phyloP scores from a whole-genome alignment of 2,888 invertebrate genomes.

The Caenorhabditis sulstoni region DNA sequence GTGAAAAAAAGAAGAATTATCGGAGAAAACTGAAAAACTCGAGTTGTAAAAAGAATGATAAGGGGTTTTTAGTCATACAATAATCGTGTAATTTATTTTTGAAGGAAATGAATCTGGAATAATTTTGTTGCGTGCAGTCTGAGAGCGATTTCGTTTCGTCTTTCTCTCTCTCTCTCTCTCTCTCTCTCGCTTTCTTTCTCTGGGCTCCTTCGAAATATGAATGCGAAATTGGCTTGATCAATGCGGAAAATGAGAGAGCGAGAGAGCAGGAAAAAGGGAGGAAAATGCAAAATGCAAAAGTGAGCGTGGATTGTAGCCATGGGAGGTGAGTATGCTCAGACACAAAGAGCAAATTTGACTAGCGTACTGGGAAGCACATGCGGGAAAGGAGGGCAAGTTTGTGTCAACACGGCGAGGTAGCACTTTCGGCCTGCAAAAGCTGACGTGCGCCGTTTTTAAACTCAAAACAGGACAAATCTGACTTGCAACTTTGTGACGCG shows the following conservation, averaged over 20 bases:
- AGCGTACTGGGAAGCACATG: not conserved
- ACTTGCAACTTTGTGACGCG: too few species aligned
- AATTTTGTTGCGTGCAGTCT: too few species aligned
- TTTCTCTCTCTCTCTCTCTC: too few species aligned
- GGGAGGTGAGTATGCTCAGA: conserved; percentile 28
- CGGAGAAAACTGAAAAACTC: too few species aligned
- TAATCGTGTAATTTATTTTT: too few species aligned
- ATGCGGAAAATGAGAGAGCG: not conserved
- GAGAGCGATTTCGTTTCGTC: too few species aligned
- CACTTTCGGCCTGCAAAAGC: not conserved
- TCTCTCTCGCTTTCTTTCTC: not conserved
- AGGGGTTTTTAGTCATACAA: too few species aligned
- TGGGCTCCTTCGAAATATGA: not conserved
- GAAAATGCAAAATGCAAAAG: not conserved
- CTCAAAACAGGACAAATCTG: too few species aligned
- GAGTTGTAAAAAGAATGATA: too few species aligned
- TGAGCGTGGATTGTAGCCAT: conserved; percentile 21
- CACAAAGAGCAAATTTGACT: conserved; percentile 34
- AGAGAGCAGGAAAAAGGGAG: not conserved
- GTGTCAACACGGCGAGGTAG: conserved; percentile 1
- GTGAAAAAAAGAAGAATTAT: too few species aligned
- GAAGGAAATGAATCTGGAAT: too few species aligned
- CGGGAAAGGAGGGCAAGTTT: conserved; percentile 5
- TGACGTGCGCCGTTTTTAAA: conserved; percentile 1
- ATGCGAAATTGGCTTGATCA: conserved; percentile 13